phyloP scores from a whole-genome alignment of 64 coral and sea anemone species.

The Stichodactyla helianthus region DNA sequence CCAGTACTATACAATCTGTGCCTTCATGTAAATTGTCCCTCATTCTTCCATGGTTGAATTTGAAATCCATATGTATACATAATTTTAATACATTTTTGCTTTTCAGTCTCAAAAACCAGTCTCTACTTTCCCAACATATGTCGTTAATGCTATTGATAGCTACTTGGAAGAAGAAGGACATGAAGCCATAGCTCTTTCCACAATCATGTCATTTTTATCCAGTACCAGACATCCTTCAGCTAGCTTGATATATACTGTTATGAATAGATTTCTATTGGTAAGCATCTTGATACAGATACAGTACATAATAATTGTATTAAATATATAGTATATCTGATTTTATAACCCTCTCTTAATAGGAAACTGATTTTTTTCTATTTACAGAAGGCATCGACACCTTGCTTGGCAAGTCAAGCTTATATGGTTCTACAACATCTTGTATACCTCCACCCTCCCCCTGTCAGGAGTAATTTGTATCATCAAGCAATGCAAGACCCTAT shows the following conservation, averaged over 20 bases:
- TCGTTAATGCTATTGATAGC: conserved; percentile 36
- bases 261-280: conserved; percentile 25
- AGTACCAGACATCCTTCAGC: conserved; percentile 21
- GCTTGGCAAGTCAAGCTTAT: conserved; percentile 17
- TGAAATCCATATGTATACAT: neutral
- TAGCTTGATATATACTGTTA: conserved; percentile 19
- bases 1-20: no score
- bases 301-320: neutral
- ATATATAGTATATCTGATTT: no score
- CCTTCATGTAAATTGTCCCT: no score
- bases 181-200: conserved; percentile 16
- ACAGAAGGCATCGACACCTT: conserved; percentile 32
- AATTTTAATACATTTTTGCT: neutral
- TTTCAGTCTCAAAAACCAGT: neutral
- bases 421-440: conserved; percentile 34
- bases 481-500: neutral
- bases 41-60: no score
- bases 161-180: conserved; percentile 51
- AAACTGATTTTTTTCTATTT: neutral
- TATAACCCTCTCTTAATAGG: neutral
- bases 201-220: conserved; percentile 24
- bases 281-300: neutral
- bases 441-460: conserved; percentile 23
- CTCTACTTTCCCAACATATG: conserved; percentile 21
- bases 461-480: conserved; percentile 22